These are phyloP conservation scores for Pseudachorutes palmiensis DNA, from an alignment of 1,140 invertebrate genomes.

Conservation along the genomic window DNA sequence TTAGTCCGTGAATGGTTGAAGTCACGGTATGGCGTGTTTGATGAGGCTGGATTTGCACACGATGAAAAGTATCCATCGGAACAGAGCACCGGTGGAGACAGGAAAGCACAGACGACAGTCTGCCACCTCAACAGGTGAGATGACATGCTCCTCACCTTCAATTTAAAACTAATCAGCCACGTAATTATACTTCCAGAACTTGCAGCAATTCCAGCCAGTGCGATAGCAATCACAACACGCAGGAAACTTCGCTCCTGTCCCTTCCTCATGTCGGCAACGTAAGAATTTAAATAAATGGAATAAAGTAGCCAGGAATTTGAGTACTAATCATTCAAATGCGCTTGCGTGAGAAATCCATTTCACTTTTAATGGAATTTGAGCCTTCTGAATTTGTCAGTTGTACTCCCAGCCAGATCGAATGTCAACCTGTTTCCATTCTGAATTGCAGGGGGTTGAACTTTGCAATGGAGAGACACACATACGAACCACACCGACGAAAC, in stretches of 20 bases:
- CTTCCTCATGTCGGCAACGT: background rate
- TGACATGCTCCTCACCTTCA: background rate
- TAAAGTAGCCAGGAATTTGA: background rate
- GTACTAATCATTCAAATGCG: no score
- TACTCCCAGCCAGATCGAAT: no score
- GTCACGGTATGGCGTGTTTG: constrained; percentile 63
- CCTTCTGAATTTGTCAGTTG: no score
- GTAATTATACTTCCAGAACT: constrained; percentile 5
- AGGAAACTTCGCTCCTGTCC: background rate
- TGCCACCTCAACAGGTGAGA: constrained; percentile 37
- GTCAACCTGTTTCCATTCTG: constrained; percentile 11
- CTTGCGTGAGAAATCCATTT: no score
- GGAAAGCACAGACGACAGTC: constrained; percentile 30
- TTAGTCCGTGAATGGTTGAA: constrained; percentile 57
- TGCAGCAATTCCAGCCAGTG: background rate
- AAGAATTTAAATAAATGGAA: background rate
- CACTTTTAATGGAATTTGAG: no score
- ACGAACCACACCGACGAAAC: constrained; percentile 55
- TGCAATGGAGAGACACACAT: constrained; percentile 53
- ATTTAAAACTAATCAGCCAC: no score
- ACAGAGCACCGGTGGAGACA: constrained; percentile 30
- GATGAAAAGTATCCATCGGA: constrained; percentile 52
- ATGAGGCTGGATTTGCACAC: constrained; percentile 53
- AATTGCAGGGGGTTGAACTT: constrained; percentile 46
- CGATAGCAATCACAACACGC: background rate